Conservation (phyloP, 2,888 invertebrate species). For the Choristoneura rosaceana region DNA sequence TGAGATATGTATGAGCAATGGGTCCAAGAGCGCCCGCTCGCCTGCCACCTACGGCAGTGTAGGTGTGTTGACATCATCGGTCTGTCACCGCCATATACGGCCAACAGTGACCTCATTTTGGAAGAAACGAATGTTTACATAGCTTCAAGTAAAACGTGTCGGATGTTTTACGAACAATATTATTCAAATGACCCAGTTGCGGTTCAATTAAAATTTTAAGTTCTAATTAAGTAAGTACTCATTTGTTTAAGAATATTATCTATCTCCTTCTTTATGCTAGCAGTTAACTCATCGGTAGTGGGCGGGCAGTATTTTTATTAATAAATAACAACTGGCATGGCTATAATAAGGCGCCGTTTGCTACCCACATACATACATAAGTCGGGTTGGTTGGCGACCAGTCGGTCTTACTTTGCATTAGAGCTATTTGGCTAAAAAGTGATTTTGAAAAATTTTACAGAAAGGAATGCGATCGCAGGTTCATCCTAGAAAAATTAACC, state of each 20-base stretch:
- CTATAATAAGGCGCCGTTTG: too few species aligned
- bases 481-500: too few species aligned
- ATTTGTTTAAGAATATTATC: background rate
- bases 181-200: conserved; percentile 19
- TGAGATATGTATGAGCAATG: conserved; percentile 13
- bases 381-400: too few species aligned
- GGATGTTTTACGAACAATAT: conserved; percentile 1
- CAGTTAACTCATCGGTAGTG: background rate
- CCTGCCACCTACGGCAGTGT: conserved; percentile 10
- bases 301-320: background rate
- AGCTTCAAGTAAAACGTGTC: background rate
- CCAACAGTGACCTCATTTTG: conserved; percentile 35
- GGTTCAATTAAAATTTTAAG: background rate
- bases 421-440: too few species aligned
- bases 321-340: too few species aligned
- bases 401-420: too few species aligned
- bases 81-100: conserved; percentile 28
- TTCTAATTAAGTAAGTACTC: background rate
- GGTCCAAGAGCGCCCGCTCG: conserved; percentile 30
- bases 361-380: too few species aligned
- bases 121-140: conserved; percentile 26
- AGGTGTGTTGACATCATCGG: conserved; percentile 35
- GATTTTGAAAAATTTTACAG: too few species aligned
- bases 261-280: background rate
- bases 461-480: too few species aligned